Base-by-base conservation (phyloP, 2,113 vertebrate species). In the Capra hircus region DNA sequence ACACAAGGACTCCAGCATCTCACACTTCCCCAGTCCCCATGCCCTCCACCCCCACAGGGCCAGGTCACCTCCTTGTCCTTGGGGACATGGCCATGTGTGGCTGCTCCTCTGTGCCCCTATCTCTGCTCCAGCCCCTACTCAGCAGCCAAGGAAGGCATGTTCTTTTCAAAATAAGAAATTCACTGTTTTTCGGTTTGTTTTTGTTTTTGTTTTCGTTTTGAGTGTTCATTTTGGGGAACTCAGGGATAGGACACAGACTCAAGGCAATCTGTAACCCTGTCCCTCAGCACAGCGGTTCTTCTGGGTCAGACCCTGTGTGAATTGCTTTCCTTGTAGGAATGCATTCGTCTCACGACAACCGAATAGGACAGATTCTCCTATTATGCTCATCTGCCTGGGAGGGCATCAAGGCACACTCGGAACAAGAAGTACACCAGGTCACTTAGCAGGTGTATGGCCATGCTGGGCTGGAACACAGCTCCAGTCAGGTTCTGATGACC, bases 141-240 rank as follows among this genome's bases (percentile, higher is more conserved):
- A 83, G 45, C 74, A 71, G 13, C 64, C 16, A 25, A 21, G 36
- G 40, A 28, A 30, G 33, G 7, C 11, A 16, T 4, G 5, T 45
- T 86, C 67, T 84, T 81, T 93, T 91, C 52, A 57, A 55, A 95
- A 77, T 78, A 55, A 97, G n/a, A 53, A 60, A 33, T 50, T 21
- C 11, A 36, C 33, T 33, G 55, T 6, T 52, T 55, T 87, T 45
- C 45, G 43, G 9, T 23, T 17, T 10, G 12, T 21, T 21, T 3
- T 36, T 21, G 5, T 71, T 27, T 7, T 28, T 0, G 16, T 64
- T 25, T 52, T n/a, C 52, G 7, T 43, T 7, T 40, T 59, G 50
- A 50, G 40, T 55, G 17, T 36, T 81, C 36, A 40, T 30, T 64
- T 78, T 17, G 52, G 82, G 57, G 71, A 67, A 86, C 74, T 53